Evolutionary conservation across 2,888 invertebrate genomes (phyloP), one percentile per base, ranked within the genome.

Genomic region (Cerastoderma edule): DNA sequence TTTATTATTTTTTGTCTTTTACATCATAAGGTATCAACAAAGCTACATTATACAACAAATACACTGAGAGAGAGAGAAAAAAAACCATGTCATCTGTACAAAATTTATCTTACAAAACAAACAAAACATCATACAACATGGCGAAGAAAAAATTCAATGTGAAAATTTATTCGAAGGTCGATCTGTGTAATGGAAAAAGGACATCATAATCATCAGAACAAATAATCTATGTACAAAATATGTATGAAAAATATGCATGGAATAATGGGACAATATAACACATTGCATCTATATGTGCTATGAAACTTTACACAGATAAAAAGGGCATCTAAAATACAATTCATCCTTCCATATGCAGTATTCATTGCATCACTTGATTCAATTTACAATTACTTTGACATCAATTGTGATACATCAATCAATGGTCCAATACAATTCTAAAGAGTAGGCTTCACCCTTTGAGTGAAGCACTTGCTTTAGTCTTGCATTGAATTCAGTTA

Each of bases 11-110:
- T 65, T 57, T 67, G 27, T 72, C 60, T 71, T 56, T 54, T 35
- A 65, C 35, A 44, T 72, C 60, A n/a, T 53, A 75, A 72, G 72
- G 78, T 74, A 72, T 75, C 71, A 79, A 79, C 79, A 79, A 72
- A 72, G 71, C 79, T 79, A 79, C 79, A 75, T 28, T 50, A 39
- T 79, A 75, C 72, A 72, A 79, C 72, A 70, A 53, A 56, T 60
- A 64, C 71, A 71, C 71, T 65, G 54, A 66, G 22, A 22, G 22
- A 60, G 27, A 60, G 22, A n/a, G 30, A 35, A 60, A 60, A 35
- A 60, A 72, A 46, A 70, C 71, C 67, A 63, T 63, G 67, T 35
- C 39, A 68, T 67, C 71, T 78, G 78, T 78, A 78, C 78, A 78
- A 78, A 78, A 71, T 67, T 44, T 35, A 64, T 66, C 56, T 60